These are phyloP conservation scores for Dasysyrphus albostriatus DNA, from an alignment of 2,888 invertebrate species.

Conservation along the genomic window DNA sequence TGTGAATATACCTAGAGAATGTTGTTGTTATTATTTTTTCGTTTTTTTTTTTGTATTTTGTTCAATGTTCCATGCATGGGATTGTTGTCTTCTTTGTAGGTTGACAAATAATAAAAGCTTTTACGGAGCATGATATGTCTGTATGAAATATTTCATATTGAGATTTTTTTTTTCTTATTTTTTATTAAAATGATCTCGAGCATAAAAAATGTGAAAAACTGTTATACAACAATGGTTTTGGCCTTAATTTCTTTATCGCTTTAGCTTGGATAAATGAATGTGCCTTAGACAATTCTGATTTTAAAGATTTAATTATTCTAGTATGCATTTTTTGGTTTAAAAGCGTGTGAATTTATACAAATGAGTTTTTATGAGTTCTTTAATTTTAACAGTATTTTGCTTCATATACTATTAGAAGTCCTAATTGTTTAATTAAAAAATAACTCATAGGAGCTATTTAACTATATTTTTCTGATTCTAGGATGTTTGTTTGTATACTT, in stretches of 20 bases:
- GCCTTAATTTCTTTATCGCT: not conserved
- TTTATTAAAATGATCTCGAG: conserved; percentile 1
- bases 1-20: not conserved
- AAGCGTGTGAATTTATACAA: too few relatives aligned
- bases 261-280: too few relatives aligned
- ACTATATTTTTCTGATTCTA: too few relatives aligned
- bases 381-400: too few relatives aligned
- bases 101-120: conserved; percentile 13
- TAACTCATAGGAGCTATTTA: too few relatives aligned
- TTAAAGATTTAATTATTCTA: too few relatives aligned
- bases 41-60: not conserved
- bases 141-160: not conserved
- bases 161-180: not conserved
- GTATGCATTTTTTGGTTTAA: too few relatives aligned
- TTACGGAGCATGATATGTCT: not conserved
- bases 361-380: too few relatives aligned
- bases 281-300: too few relatives aligned
- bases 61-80: conserved; percentile 6
- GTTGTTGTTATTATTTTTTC: not conserved
- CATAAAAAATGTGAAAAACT: conserved; percentile 4
- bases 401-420: too few relatives aligned
- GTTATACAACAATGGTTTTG: conserved; percentile 10
- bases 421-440: too few relatives aligned
- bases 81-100: conserved; percentile 20
- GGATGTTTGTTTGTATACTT: too few relatives aligned